Percentiles rank a stretch among this genome's conserved stretches.
Evolutionary conservation across 2,888 invertebrate genomes (phyloP).

Genomic region (Perizoma flavofasciatum): DNA sequence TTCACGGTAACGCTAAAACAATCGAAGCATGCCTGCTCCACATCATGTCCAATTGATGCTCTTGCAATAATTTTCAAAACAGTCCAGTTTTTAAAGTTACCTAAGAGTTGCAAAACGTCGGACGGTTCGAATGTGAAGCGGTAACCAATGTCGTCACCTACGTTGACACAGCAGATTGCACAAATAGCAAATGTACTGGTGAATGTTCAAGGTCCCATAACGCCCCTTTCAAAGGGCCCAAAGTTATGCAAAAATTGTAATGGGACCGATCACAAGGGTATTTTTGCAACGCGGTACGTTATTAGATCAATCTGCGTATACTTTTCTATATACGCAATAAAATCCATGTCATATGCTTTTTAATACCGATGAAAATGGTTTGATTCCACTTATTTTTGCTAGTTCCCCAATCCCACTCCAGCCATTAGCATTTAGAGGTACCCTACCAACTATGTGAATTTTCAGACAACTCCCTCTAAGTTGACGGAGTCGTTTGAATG

Average conservation of each 20-base stretch:
- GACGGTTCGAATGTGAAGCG: constrained; percentile 4
- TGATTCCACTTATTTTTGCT: too few relatives aligned
- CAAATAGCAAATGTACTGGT: constrained; percentile 3
- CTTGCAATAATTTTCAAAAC: constrained; percentile 12
- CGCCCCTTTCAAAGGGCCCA: constrained; percentile 11
- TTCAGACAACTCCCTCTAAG: too few relatives aligned
- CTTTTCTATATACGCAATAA: background rate
- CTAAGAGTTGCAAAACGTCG: constrained; percentile 8
- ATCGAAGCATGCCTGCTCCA: constrained; percentile 2
- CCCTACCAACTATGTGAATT: too few relatives aligned
- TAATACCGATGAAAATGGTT: too few relatives aligned
- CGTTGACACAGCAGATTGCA: background rate
- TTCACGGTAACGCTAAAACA: constrained; percentile 5
- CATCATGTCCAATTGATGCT: background rate
- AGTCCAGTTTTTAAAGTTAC: constrained; percentile 4
- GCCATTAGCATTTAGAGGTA: too few relatives aligned
- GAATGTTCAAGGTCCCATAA: constrained; percentile 15
- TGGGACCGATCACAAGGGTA: background rate
- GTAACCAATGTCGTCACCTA: background rate
- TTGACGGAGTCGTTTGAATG: too few relatives aligned
- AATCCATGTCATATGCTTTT: too few relatives aligned
- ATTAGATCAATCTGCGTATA: background rate
- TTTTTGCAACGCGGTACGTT: constrained; percentile 2
- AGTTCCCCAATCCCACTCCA: too few relatives aligned
- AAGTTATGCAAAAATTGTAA: constrained; percentile 14